Percentiles rank a stretch among this genome's conserved stretches.
Conservation (phyloP, 1,140 invertebrate genomes). For the Trichonephila clavipes region DNA sequence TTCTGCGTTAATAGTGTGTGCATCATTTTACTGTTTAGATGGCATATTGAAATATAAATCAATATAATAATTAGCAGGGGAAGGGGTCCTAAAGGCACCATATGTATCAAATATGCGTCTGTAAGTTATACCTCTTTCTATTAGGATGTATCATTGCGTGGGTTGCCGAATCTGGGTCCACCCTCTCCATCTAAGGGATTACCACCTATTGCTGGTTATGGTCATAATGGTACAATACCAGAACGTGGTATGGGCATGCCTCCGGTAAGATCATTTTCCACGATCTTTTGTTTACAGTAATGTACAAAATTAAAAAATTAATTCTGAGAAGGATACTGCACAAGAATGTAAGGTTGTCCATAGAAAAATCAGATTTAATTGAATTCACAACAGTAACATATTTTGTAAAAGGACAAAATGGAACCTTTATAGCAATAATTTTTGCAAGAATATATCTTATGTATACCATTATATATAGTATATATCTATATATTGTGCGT, state of each 20-base stretch:
- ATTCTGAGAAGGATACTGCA: not conserved
- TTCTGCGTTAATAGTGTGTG: not conserved
- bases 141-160: constrained; percentile 52
- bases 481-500: no score
- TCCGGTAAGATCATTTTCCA: constrained; percentile 59
- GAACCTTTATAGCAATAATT: no score
- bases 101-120: no score
- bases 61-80: no score
- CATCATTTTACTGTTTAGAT: no score
- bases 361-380: no score
- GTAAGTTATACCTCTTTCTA: constrained; percentile 27
- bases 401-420: no score
- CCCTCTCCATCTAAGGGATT: constrained; percentile 37
- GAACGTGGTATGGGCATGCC: constrained; percentile 26
- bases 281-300: not conserved
- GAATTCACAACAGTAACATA: no score
- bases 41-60: no score
- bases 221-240: not conserved
- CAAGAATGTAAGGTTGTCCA: no score
- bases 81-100: not conserved
- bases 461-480: no score
- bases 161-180: constrained; percentile 19
- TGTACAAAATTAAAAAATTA: not conserved
- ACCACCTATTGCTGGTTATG: not conserved
- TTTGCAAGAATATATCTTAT: no score